These are phyloP conservation scores for Perca flavescens DNA, from an alignment of 2,113 vertebrate genomes.

Conservation along the genomic window DNA sequence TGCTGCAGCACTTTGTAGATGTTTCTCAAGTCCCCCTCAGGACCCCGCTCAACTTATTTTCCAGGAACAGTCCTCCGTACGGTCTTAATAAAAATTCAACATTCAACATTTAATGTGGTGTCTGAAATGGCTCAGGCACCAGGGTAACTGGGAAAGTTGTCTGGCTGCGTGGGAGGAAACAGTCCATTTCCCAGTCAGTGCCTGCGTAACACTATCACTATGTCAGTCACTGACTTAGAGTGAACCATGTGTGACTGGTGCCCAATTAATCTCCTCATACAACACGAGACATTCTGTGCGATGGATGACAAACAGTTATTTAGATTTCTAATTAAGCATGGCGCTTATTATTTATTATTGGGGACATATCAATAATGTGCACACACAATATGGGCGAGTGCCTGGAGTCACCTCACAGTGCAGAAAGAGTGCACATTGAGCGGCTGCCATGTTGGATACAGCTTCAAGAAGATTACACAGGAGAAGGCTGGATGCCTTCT, in stretches of 20 bases:
- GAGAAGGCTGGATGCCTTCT: constrained; percentile 67
- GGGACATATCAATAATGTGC: constrained; percentile 53
- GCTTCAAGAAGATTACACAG: constrained; percentile 62
- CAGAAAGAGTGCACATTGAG: constrained; percentile 42
- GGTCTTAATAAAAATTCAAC: constrained; percentile 52
- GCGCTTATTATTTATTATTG: constrained; percentile 42
- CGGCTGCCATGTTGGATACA: constrained; percentile 47
- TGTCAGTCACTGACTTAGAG: constrained; percentile 65
- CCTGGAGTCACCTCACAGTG: constrained; percentile 48
- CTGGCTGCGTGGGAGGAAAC: constrained; percentile 55
- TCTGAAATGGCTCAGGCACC: constrained; percentile 14
- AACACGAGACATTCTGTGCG: constrained; percentile 17
- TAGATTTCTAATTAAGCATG: constrained; percentile 50
- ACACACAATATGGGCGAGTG: constrained; percentile 60
- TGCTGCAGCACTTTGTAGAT: constrained; percentile 67
- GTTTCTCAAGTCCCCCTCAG: constrained; percentile 64
- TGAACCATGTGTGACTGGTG: constrained; percentile 59
- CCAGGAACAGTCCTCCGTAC: constrained; percentile 40
- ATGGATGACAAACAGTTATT: constrained; percentile 52
- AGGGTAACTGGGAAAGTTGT: constrained; percentile 49
- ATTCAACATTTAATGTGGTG: not conserved
- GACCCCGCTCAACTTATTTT: constrained; percentile 55
- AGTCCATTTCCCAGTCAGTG: constrained; percentile 52
- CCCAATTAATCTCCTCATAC: constrained; percentile 37
- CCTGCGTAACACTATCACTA: constrained; percentile 54